Base-by-base conservation (phyloP, 2,113 vertebrate species). In the Antechinus flavipes region DNA sequence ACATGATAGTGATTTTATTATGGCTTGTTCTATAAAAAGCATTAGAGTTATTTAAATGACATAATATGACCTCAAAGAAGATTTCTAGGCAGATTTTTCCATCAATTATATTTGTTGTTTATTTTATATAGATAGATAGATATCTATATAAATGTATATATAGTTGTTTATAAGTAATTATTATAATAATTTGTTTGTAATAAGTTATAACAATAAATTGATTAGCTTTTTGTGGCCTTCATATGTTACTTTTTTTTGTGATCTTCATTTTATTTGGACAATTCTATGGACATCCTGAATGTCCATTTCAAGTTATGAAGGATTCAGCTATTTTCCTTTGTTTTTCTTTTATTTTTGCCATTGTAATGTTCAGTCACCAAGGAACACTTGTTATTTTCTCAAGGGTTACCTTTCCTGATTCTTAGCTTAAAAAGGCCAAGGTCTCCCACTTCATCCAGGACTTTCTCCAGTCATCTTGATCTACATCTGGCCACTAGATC, bases 191-290 rank as follows among this genome's bases (percentile, higher is more conserved):
- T 52, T 52, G 50, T 52, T 52, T 52, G 11, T 52, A 52, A 52
- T 52, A 11, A 52, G 6, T 0, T 52, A 52, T 52, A 52, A 52
- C 50, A 97, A 95, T 96, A 96, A 96, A 95, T 97, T 92, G 97
- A 92, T 96, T 98, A 95, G 54, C 94, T 68, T 95, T 96, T 93
- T 96, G 27, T 93, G 94, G 97, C 94, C 35, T 94, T 98, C 93
- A 92, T 95, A 54, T 97, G 54, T 95, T 96, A 96, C 91, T 84
- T 50, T 91, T 91, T 61, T 84, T 58, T 58, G 26, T 58, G 25
- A 58, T 58, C 56, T 58, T 58, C 22, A 27, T 58, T 58, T 35
- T 2, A 12, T 35, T 35, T 68, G 58, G 25, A 26, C 1, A 27
- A 92, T 89, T 94, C 76, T 97, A 55, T 97, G 54, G 93, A 10